Base-by-base conservation (phyloP, 2,113 vertebrate genomes). In the Stomatorhinus ivindoensis region DNA sequence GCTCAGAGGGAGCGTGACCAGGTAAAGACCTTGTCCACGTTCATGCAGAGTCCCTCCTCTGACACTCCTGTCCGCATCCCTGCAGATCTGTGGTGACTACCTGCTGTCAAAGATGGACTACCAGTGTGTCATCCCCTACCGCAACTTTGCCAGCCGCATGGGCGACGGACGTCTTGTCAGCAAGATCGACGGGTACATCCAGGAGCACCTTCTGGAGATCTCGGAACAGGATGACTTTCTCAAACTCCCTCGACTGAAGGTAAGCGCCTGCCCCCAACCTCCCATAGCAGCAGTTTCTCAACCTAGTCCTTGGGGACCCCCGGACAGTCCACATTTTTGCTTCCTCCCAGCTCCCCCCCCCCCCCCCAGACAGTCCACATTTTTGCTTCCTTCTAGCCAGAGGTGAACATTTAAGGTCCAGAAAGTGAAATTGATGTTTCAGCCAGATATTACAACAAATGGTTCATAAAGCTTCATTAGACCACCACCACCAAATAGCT, bases 151-250 rank as follows among this genome's bases (percentile, higher is more conserved):
- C 91, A 99, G 97, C 92, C 95, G 95, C 53, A 99, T 99, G 98
- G 96, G 96, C 92, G 98, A 99, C 48, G 92, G 90, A 0, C 96
- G 98, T 89, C 94, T 99, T 92, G 94, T 99, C 94, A 96, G 95
- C 94, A 98, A 97, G 93, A 96, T 99, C 5, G 98, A 99, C 86
- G 89, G 94, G 88, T 99, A 97, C 93, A 98, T 99, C 91, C 98
- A 99, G 94, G 98, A 99, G 91, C 96, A 99, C 93, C 96, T 99
- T 51, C 94, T 99, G 93, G 95, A 97, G 92, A 97, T 99, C 90
- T 98, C 98, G 24, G 98, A 99, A 94, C 98, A 99, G 92, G 98
- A 99, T 35, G 97, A 99, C 92, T 99, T 99, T 93, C 97, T 99
- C 90, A 99, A 99, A 94, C 97, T 99, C 89, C 98, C 98, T 91